Evolutionary conservation across 2,113 vertebrate species (phyloP), one percentile per base, ranked within the genome.

Genomic region (Melanerpes formicivorus): DNA sequence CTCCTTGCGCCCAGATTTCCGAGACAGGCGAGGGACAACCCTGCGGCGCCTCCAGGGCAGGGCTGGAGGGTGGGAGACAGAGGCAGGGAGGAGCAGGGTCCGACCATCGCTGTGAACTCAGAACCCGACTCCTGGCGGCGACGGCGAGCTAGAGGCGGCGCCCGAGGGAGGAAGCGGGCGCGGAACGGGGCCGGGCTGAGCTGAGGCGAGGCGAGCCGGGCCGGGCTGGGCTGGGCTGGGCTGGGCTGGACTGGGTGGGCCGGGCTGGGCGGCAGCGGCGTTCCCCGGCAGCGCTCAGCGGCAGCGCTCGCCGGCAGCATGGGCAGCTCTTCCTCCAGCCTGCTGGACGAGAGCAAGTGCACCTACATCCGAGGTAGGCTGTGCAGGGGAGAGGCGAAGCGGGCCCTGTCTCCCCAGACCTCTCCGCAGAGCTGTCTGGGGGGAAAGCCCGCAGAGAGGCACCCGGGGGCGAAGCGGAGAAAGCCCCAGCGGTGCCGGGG

Each of bases 341-440:
- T 96, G 84, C 97, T 99, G 97, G 99, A 99, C 96, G 98, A 99
- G 75, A 95, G 95, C 97, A 98, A 96, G 90, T 97, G 97, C 96
- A 88, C 93, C 96, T 98, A 97, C 95, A 98, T 99, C 94, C 98
- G 96, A 99, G 98, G 99, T 99, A 97, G 88, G 64, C 25, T 56
- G 21, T 13, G 69, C 30, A 1, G 42, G 9, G 60, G 21, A 21
- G 14, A 6, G 30, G 29, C 32, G 52, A 19, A 10, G 46, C 29
- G n/a, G 27, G 23, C 29, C 32, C 66, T 46, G 59, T 27, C 18
- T 23, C n/a, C 67, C 11, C 9, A 8, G 18, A 3, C 17, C 21
- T 29, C 4, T 55, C 16, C 55, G 27, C 26, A 56, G 55, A 56
- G 72, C 23, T 52, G 9, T 21, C 10, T 21, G 40, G 15, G 37